These are phyloP conservation scores for Zalophus californianus DNA, from an alignment of 2,797 vertebrate genomes.

Conservation along the genomic window DNA sequence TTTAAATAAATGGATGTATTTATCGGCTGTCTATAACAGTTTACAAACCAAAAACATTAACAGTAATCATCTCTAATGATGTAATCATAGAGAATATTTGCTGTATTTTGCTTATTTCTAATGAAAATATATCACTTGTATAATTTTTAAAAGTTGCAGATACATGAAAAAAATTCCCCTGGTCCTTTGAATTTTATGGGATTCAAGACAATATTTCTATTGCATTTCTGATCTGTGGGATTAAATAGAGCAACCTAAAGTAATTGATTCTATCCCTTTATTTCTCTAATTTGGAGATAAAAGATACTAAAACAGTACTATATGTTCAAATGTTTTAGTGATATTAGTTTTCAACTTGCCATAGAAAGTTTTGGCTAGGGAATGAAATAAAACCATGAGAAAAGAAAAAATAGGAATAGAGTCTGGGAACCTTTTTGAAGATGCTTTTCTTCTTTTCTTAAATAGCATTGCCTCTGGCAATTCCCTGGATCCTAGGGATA, in stretches of 20 bases:
- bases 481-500: conserved; percentile 69
- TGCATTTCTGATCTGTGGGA: conserved; percentile 7
- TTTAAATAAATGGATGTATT: not conserved
- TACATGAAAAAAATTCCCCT: not conserved
- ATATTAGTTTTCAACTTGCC: conserved; percentile 56
- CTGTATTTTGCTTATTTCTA: not conserved
- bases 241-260: not conserved
- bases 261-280: not conserved
- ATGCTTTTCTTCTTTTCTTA: conserved; percentile 48
- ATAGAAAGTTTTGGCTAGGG: conserved; percentile 70
- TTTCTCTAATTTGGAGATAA: conserved; percentile 53
- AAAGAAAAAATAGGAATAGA: conserved; percentile 76
- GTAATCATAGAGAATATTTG: not conserved
- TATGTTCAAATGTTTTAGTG: conserved; percentile 69
- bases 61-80: not conserved
- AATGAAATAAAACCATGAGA: conserved; percentile 80
- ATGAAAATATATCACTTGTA: not conserved
- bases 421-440: conserved; percentile 80
- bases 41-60: conserved; percentile 16
- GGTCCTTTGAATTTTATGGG: not conserved
- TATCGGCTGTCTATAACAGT: not conserved
- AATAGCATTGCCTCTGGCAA: conserved; percentile 69
- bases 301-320: not conserved
- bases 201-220: not conserved
- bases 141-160: not conserved